phyloP scores from a whole-genome alignment of 2,888 invertebrate species.

The Dynastes grantii region DNA sequence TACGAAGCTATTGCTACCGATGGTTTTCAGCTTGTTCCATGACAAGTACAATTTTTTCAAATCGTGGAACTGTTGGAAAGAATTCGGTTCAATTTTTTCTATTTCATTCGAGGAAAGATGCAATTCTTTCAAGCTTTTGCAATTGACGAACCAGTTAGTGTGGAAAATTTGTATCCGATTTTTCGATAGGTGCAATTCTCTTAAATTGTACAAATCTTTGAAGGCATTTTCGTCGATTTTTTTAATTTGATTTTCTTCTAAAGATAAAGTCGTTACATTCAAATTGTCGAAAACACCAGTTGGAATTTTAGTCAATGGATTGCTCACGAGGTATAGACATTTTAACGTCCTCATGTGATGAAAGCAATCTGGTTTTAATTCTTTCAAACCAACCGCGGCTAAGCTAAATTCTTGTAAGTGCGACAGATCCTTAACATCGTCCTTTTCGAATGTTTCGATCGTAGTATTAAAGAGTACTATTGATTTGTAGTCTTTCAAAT shows the following conservation, averaged over 20 bases:
- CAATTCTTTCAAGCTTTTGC: neutral
- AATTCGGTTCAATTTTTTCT: neutral
- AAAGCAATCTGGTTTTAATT: neutral
- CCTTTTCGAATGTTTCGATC: neutral
- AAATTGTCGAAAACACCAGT: neutral
- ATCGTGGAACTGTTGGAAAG: neutral
- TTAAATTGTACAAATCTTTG: neutral
- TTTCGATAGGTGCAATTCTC: neutral
- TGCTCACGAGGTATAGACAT: neutral
- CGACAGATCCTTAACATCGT: neutral
- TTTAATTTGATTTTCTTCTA: neutral
- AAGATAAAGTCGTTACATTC: neutral
- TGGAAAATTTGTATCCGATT: neutral
- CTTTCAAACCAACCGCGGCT: neutral
- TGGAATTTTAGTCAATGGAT: neutral
- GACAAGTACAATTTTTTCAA: neutral
- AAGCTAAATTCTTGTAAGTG: neutral
- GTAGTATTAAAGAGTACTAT: neutral
- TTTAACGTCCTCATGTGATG: neutral
- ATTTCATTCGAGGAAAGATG: neutral
- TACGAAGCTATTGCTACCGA: neutral
- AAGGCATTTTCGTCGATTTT: neutral
- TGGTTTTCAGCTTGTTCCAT: no score
- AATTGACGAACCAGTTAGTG: neutral
- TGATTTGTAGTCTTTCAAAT: neutral